Evolutionary conservation across 2,113 vertebrate species (phyloP), one percentile per base, ranked within the genome.

Genomic region (Eubucco bourcierii): DNA sequence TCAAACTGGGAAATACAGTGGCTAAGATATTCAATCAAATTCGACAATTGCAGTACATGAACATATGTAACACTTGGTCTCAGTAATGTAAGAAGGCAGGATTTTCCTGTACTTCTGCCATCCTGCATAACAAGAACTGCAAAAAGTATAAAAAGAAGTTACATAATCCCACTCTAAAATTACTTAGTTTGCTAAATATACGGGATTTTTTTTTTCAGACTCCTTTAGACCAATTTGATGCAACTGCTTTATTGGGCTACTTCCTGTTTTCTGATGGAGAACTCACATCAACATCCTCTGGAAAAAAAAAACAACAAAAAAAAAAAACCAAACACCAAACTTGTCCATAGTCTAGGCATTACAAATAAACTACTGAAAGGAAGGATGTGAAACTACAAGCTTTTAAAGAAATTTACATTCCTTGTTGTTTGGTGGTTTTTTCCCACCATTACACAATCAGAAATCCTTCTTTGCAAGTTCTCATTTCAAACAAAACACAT

Each of bases 251-350:
- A 95, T 93, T 96, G 95, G 92, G 96, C 98, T 97, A 97, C 97
- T 98, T 98, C 98, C 98, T 98, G 97, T 98, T 98, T 98, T 97
- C 95, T 95, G 80, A 96, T 88, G 85, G 92, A 95, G 94, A 95
- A 86, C 90, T 97, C 76, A 91, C 95, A 96, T 93, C 96, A 96
- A 95, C 96, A 97, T 95, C 93, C 93, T 95, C 88, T 88, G 91
- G 31, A 28, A 83, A 82, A 66, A 90, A 72, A 41, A 41, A 41
- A 41, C n/a, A n/a, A n/a, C n/a, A n/a, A n/a, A n/a, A n/a, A n/a
- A n/a, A n/a, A n/a, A n/a, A n/a, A n/a, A n/a, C n/a, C n/a, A 41
- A 41, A 41, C 41, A 14, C 2, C 66, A 44, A 94, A 96, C 78
- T 76, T 46, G 63, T 28, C 78, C 88, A 27, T 21, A n/a, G 41